Percentiles rank a stretch among this genome's conserved stretches.
These are phyloP conservation scores for Apteryx owenii DNA, from an alignment of 2,113 vertebrate species.

Conservation along the genomic window DNA sequence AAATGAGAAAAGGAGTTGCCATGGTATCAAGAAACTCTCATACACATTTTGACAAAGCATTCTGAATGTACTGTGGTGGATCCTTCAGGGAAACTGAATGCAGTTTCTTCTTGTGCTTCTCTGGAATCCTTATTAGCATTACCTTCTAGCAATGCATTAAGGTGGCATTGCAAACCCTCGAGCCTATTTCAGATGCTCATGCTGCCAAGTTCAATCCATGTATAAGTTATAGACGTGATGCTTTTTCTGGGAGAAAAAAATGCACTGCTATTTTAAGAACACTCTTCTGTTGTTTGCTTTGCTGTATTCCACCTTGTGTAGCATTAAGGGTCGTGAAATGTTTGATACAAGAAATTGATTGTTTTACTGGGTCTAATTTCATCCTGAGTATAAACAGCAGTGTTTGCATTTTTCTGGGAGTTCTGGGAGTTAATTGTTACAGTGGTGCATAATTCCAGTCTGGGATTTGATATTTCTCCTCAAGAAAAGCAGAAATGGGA, in stretches of 20 bases:
- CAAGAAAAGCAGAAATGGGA: neutral
- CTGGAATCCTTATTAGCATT: neutral
- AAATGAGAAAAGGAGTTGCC: neutral
- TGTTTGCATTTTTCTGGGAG: neutral
- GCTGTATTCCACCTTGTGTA: neutral
- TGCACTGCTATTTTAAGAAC: neutral
- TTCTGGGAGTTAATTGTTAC: neutral
- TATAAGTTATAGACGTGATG: neutral
- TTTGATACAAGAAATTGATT: slow-evolving; percentile 19
- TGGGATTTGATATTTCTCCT: neutral
- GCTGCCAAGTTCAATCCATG: slow-evolving; percentile 40
- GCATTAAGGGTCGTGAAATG: neutral
- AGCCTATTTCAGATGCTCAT: slow-evolving; percentile 40
- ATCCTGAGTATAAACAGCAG: neutral
- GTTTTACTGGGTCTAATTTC: neutral
- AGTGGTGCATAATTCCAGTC: neutral
- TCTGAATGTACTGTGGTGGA: neutral
- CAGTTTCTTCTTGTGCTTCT: neutral
- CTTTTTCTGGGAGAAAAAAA: slow-evolving; percentile 5
- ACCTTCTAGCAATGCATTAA: slow-evolving; percentile 13
- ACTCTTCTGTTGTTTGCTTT: neutral
- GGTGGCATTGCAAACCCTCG: neutral
- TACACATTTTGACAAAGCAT: neutral
- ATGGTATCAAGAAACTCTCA: neutral
- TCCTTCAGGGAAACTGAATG: neutral